Conservation (phyloP, 2,797 vertebrate genomes). For the Sus cebifrons region DNA sequence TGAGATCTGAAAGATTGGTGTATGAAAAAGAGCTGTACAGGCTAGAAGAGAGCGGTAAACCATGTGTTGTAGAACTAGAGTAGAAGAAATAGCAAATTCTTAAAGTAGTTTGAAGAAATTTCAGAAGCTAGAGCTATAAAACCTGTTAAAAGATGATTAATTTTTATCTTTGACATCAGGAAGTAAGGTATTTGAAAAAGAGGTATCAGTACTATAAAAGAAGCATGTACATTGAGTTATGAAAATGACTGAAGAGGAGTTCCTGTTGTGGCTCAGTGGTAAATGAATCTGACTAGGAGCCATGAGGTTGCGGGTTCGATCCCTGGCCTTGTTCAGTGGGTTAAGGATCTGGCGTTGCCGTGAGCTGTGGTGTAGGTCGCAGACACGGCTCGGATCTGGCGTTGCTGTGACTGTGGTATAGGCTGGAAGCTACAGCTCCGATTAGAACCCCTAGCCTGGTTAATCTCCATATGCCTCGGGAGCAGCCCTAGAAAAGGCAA, state of each 20-base stretch:
- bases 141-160: slow-evolving; percentile 63
- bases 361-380: too few relatives aligned
- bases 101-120: slow-evolving; percentile 50
- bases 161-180: slow-evolving; percentile 65
- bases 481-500: too few relatives aligned
- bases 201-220: background rate
- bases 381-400: too few relatives aligned
- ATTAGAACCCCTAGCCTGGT: too few relatives aligned
- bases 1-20: slow-evolving; percentile 33
- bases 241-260: background rate
- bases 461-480: too few relatives aligned
- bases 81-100: slow-evolving; percentile 2
- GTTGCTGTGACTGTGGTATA: too few relatives aligned
- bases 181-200: slow-evolving; percentile 46
- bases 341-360: too few relatives aligned
- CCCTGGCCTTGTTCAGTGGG: too few relatives aligned
- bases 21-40: background rate
- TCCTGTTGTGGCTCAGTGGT: too few relatives aligned
- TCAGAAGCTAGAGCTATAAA: slow-evolving; percentile 51
- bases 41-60: background rate
- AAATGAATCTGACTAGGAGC: too few relatives aligned
- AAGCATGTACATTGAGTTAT: background rate
- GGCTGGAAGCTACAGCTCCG: too few relatives aligned
- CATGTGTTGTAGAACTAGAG: background rate
- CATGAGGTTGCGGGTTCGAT: too few relatives aligned